Base-by-base conservation (phyloP, 2,888 invertebrate species). In the Anthoptus insignis region DNA sequence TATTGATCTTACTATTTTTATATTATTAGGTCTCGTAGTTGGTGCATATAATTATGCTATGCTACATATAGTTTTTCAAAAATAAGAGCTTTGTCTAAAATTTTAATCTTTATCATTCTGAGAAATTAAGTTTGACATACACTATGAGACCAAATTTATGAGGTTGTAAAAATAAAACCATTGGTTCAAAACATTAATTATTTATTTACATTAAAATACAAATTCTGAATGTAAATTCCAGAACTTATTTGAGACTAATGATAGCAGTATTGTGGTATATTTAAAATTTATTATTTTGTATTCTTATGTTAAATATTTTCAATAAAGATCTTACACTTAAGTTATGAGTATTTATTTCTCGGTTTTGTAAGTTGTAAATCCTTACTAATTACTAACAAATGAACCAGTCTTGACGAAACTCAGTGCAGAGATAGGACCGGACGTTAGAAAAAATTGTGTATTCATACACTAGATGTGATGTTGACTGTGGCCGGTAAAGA, bases 241-340 rank as follows among this genome's bases (percentile, higher is more conserved):
- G 27, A 47, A 58, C n/a, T 32, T 21, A 47, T 47, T 34, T 53
- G 32, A 21, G 29, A 29, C 21, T 21, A 22, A 47, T 58, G 63
- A 65, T 57, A 64, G 60, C 29, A 65, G 59, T 57, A 37, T 16
- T 27, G 2, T 29, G 13, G 39, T 39, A 37, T 14, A 84, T 85
- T 84, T 81, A 86, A 82, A 81, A 73, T 83, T 83, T 86, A 84
- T 80, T 75, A n/a, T 84, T 39, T 84, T 83, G 79, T 81, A 76
- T 81, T 76, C 82, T 85, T 81, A 78, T 75, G 77, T 74, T 78
- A 77, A 77, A 76, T n/a, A n/a, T n/a, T n/a, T n/a, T n/a, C n/a
- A 80, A 78, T 81, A 82, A 83, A 81, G 73, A 79, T 80, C 81
- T 81, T 83, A 80, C n/a, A n/a, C n/a, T n/a, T n/a, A 70, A 71